These are phyloP conservation scores for Eubasilissa splendida DNA, from an alignment of 2,888 invertebrate genomes.

Conservation along the genomic window DNA sequence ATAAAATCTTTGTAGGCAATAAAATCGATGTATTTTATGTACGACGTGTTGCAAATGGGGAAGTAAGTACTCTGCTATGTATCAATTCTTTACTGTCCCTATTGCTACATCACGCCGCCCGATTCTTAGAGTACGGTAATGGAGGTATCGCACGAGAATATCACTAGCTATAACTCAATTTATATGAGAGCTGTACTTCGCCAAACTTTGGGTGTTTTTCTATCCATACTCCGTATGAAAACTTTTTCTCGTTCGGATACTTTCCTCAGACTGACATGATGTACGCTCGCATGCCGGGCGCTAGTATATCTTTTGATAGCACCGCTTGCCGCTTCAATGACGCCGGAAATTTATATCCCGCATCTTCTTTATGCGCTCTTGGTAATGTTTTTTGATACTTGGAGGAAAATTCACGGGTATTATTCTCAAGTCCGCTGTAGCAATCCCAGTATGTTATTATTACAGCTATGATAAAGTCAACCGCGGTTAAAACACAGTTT, in stretches of 20 bases:
- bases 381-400: conserved; percentile 18
- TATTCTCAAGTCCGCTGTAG: no score
- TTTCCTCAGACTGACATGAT: conserved; percentile 35
- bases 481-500: no score
- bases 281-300: conserved; percentile 50
- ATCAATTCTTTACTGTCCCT: no score
- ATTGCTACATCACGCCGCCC: neutral
- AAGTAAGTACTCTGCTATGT: no score
- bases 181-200: conserved; percentile 22
- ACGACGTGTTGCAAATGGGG: no score
- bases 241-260: conserved; percentile 39
- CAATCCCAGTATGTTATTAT: no score
- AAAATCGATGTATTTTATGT: no score
- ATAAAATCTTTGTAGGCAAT: no score
- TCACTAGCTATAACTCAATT: conserved; percentile 33
- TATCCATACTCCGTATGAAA: neutral
- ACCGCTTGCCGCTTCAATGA: conserved; percentile 36
- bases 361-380: conserved; percentile 43
- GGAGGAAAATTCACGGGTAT: neutral
- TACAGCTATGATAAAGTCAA: no score
- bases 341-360: conserved; percentile 42
- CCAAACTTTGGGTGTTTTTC: conserved; percentile 29
- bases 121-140: conserved; percentile 8
- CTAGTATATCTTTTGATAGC: conserved; percentile 38
- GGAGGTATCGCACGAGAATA: conserved; percentile 21